These are phyloP conservation scores for Lysandra coridon DNA, from an alignment of 2,888 invertebrate genomes.

Conservation along the genomic window DNA sequence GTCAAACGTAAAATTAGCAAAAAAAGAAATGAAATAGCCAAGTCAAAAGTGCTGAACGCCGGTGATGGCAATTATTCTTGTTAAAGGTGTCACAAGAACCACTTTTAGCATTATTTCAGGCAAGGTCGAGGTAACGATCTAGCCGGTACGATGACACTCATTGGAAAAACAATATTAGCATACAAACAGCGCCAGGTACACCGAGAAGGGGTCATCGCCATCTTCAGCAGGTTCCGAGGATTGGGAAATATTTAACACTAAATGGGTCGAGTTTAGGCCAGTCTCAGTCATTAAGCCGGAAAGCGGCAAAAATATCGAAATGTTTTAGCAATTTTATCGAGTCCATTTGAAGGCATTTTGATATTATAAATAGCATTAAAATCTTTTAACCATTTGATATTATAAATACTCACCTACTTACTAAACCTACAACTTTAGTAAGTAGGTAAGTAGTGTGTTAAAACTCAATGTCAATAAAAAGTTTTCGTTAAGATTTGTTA, in stretches of 20 bases:
- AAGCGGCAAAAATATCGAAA: slow-evolving; percentile 1
- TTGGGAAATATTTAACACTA: slow-evolving; percentile 26
- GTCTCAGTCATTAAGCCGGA: slow-evolving; percentile 16
- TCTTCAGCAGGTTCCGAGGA: slow-evolving; percentile 57
- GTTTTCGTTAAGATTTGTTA: slow-evolving; percentile 4
- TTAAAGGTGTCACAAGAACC: slow-evolving; percentile 21
- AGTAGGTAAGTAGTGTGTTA: slow-evolving; percentile 7
- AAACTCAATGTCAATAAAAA: slow-evolving; percentile 3
- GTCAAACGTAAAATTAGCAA: slow-evolving; percentile 6
- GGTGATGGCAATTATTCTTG: neutral
- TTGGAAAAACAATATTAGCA: slow-evolving; percentile 68
- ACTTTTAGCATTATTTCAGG: slow-evolving; percentile 30
- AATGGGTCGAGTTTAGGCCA: neutral
- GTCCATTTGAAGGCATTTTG: neutral
- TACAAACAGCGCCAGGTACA: slow-evolving; percentile 72
- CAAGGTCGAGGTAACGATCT: slow-evolving; percentile 49
- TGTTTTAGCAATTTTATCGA: neutral
- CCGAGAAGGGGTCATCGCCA: slow-evolving; percentile 70
- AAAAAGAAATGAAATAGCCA: neutral
- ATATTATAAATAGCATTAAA: neutral
- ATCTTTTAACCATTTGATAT: neutral
- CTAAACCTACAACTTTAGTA: neutral
- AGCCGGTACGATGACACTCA: slow-evolving; percentile 65
- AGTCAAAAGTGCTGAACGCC: neutral
- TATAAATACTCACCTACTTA: too few relatives aligned